phyloP scores from a whole-genome alignment of 2,888 invertebrate species.

The Cephus runcator region DNA sequence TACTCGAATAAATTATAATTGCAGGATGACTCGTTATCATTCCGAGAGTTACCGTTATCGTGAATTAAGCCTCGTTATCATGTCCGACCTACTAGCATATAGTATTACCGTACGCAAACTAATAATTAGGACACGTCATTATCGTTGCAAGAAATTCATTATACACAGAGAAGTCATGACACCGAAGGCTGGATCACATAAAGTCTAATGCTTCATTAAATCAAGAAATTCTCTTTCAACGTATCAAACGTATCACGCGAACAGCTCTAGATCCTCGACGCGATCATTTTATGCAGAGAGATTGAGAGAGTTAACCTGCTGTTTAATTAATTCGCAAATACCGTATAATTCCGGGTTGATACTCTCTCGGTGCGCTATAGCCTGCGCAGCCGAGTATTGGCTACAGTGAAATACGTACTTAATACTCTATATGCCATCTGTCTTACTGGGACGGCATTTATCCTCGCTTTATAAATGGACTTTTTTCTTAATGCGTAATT shows the following conservation, averaged over 20 bases:
- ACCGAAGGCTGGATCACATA: background rate
- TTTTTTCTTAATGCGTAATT: constrained; percentile 57
- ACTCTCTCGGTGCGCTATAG: background rate
- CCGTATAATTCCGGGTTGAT: background rate
- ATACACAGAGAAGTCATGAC: background rate
- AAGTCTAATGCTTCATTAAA: background rate
- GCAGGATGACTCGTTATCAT: constrained; percentile 33
- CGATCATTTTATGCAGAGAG: background rate
- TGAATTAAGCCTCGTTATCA: background rate
- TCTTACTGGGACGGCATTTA: constrained; percentile 33
- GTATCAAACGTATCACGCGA: background rate
- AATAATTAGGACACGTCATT: background rate
- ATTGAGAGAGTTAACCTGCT: background rate
- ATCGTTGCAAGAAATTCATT: background rate
- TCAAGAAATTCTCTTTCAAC: background rate
- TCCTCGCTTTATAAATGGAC: constrained; percentile 28
- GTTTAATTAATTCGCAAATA: background rate
- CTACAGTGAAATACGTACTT: background rate
- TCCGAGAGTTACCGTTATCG: constrained; percentile 4
- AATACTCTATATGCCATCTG: background rate
- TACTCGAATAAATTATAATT: constrained; percentile 50
- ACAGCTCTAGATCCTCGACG: background rate
- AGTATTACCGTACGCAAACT: background rate
- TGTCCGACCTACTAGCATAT: background rate
- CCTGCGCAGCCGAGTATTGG: background rate